These are phyloP conservation scores for Hipposideros armiger DNA, from an alignment of 2,113 vertebrate genomes.

Conservation along the genomic window DNA sequence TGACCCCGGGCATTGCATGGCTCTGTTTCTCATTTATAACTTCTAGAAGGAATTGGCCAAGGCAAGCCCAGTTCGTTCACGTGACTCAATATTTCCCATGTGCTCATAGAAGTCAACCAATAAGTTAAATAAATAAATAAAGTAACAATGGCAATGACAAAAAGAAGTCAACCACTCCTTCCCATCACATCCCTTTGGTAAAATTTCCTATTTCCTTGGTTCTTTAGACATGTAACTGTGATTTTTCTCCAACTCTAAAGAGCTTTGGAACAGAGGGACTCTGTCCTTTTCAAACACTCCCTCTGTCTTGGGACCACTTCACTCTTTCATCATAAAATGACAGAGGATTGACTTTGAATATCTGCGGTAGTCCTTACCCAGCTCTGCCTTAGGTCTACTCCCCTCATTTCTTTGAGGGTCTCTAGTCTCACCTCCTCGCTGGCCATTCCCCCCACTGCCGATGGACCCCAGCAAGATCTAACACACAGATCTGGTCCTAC, in stretches of 20 bases:
- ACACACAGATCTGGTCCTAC: too few species aligned
- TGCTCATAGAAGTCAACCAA: neutral
- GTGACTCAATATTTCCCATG: neutral
- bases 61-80: neutral
- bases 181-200: neutral
- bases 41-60: too few species aligned
- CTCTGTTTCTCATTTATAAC: neutral
- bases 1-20: neutral
- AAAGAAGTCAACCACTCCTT: neutral
- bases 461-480: neutral
- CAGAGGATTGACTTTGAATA: neutral
- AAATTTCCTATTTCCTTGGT: neutral
- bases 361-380: neutral
- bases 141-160: too few species aligned
- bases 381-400: neutral
- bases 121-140: too few species aligned
- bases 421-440: neutral
- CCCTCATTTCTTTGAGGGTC: neutral
- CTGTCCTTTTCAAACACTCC: neutral
- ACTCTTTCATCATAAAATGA: neutral
- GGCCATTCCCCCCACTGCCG: neutral
- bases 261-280: neutral
- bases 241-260: neutral
- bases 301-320: neutral
- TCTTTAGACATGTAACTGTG: neutral